phyloP scores from a whole-genome alignment of 1,140 invertebrate genomes.

The Anoplophora glabripennis region DNA sequence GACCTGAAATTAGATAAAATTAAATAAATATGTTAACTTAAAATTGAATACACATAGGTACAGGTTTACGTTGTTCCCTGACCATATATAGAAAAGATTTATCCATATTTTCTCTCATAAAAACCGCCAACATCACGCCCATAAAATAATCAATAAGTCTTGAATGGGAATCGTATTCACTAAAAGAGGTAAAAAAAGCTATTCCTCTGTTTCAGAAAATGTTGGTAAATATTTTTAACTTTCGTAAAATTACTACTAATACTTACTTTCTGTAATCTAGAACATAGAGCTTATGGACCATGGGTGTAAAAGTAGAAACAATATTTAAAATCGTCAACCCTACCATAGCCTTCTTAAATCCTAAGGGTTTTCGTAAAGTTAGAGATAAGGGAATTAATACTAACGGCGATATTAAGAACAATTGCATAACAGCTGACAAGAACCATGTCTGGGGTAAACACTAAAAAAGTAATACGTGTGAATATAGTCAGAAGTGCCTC shows the following conservation, averaged over 20 bases:
- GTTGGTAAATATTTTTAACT: constrained; percentile 1
- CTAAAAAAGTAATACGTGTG: constrained; percentile 49
- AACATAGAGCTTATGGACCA: constrained; percentile 24
- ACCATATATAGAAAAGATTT: constrained; percentile 24
- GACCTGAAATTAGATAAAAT: constrained; percentile 16
- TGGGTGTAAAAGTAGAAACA: constrained; percentile 28
- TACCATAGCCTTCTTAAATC: constrained; percentile 21
- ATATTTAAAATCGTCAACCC: constrained; percentile 24
- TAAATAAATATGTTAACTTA: too few relatives aligned
- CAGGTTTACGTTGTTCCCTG: too few relatives aligned
- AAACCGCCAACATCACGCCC: constrained; percentile 32
- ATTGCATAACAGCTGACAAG: constrained; percentile 69
- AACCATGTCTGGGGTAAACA: constrained; percentile 60
- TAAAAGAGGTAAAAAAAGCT: constrained; percentile 1
- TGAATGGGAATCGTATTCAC: constrained; percentile 35
- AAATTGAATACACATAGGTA: too few relatives aligned
- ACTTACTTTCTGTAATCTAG: constrained; percentile 32
- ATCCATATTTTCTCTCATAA: constrained; percentile 20
- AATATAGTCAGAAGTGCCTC: too few relatives aligned
- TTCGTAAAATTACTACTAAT: constrained; percentile 1
- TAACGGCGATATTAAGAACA: constrained; percentile 59
- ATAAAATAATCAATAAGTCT: constrained; percentile 35
- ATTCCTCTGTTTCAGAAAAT: too few relatives aligned
- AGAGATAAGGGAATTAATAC: constrained; percentile 48
- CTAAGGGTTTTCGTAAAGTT: constrained; percentile 19